A percentile compares a stretch with the other conserved stretches of the same genome.
Evolutionary conservation across 2,113 vertebrate genomes (phyloP).

Genomic region (Agapornis roseicollis): DNA sequence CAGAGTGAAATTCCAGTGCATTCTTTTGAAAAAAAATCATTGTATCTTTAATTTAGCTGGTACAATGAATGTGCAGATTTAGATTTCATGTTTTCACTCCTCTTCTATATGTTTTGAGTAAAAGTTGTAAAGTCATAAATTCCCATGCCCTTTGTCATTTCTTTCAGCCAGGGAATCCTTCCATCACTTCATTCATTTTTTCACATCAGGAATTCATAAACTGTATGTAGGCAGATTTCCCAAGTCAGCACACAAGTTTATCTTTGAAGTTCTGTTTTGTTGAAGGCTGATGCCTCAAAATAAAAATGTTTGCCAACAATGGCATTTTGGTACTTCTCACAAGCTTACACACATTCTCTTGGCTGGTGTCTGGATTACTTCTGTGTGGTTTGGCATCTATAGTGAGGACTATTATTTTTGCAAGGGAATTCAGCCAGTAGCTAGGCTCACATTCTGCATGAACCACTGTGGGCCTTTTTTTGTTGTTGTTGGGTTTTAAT

Average conservation of each 20-base stretch:
- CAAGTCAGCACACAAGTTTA: background rate
- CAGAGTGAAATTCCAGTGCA: background rate
- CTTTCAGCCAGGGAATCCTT: background rate
- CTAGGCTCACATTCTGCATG: background rate
- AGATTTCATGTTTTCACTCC: background rate
- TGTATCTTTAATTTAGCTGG: background rate
- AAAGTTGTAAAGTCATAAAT: background rate
- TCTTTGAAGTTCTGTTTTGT: background rate
- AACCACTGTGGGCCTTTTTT: background rate
- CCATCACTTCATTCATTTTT: background rate
- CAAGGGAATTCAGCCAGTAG: background rate
- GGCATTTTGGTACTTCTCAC: background rate
- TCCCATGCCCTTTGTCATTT: background rate
- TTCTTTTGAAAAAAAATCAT: background rate
- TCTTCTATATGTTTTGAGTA: fast-evolving
- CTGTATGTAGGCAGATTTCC: background rate
- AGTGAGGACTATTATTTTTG: background rate
- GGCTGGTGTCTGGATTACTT: background rate
- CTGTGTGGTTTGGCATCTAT: background rate
- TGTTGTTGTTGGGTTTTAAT: background rate
- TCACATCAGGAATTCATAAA: background rate
- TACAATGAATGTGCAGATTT: background rate
- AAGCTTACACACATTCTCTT: background rate
- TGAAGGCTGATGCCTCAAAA: background rate
- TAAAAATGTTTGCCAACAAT: background rate